Base-by-base conservation (phyloP, 2,888 invertebrate species). In the Anarsia innoxiella region DNA sequence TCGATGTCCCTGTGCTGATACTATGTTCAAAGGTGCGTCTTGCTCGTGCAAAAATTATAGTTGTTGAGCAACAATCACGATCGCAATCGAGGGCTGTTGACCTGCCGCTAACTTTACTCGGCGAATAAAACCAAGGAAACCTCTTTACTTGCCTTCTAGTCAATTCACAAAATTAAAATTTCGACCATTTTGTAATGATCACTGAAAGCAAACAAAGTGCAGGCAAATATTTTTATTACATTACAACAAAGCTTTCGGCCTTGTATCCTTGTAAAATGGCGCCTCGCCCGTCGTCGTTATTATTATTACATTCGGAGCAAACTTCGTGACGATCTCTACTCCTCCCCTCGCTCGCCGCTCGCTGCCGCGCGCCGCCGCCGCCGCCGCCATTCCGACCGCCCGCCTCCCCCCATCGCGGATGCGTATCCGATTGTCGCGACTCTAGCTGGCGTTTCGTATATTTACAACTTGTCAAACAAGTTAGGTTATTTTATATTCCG, bases 231-330 rank as follows among this genome's bases (percentile, higher is more conserved):
- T 61, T 65, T 72, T 57, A 66, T 57, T 60, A 61, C 58, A 60
- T 66, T 49, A 68, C n/a, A n/a, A 73, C 70, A 74, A 75, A 71
- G 57, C 66, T 75, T 69, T 70, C 68, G 72, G 77, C 78, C 79
- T 79, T 79, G 79, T 75, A 79, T 80, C 82, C 79, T 82, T 80
- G 79, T 82, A 80, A 82, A 82, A 80, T 82, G 82, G 83, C 82
- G 82, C 80, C 78, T 75, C 73, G 71, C 73, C 72, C 71, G 58
- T 53, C 58, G 71, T 68, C 67, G 68, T 72, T 76, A 75, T 80
- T 78, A 76, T 80, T 80, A 82, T 77, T 80, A 76, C 78, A 75
- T 75, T 77, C 77, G 79, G 71, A 82, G 80, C 79, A 70, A 82
- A 80, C 80, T 83, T 83, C 83, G 77, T 80, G 82, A 78, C 80